These are phyloP conservation scores for Ammodytes marinus DNA, from an alignment of 2,113 vertebrate species.

Conservation along the genomic window DNA sequence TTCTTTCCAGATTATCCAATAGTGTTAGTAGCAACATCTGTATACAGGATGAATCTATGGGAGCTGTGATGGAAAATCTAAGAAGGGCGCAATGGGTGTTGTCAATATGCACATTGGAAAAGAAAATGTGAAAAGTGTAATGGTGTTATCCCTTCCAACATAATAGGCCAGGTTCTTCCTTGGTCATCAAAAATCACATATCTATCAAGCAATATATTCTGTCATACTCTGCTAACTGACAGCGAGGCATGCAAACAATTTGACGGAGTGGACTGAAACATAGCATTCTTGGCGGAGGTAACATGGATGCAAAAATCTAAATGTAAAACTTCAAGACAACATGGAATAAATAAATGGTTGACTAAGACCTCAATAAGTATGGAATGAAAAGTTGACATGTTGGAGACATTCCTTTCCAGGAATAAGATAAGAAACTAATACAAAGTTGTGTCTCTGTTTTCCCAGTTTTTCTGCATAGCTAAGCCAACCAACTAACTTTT, in stretches of 20 bases:
- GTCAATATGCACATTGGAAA: not conserved
- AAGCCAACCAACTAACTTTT: not conserved
- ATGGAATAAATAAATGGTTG: not conserved
- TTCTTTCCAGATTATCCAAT: not conserved
- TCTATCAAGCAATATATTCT: not conserved
- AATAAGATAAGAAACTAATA: not conserved
- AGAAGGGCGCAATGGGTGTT: not conserved
- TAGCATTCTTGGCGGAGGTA: not conserved
- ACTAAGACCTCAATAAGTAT: not conserved
- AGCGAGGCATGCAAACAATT: not conserved
- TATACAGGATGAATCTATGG: not conserved
- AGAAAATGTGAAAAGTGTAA: not conserved
- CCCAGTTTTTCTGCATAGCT: not conserved
- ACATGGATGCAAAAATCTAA: not conserved
- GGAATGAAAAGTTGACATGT: not conserved
- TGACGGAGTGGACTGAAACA: not conserved
- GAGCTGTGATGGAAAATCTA: not conserved
- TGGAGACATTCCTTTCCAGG: not conserved
- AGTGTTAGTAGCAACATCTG: not conserved
- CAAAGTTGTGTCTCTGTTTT: not conserved
- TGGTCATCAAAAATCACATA: not conserved
- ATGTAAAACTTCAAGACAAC: not conserved
- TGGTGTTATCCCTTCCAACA: not conserved
- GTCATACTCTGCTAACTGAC: not conserved
- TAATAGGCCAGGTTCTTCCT: not conserved